These are phyloP conservation scores for Carassius gibelio DNA, from an alignment of 2,113 vertebrate species.

Conservation along the genomic window DNA sequence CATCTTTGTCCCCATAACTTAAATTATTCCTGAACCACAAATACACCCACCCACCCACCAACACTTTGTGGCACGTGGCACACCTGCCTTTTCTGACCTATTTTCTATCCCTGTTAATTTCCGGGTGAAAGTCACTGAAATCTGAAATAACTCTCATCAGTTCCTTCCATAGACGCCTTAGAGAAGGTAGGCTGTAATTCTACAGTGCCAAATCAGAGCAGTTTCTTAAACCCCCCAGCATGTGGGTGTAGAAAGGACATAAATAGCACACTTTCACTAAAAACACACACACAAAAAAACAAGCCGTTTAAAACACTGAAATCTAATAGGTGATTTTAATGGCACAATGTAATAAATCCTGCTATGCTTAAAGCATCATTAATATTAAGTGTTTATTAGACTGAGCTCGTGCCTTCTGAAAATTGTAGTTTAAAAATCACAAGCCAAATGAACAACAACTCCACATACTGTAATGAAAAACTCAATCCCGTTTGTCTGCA, in stretches of 20 bases:
- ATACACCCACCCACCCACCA: background rate
- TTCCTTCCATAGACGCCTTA: constrained; percentile 38
- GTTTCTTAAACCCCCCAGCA: constrained; percentile 55
- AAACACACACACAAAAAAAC: constrained; percentile 7
- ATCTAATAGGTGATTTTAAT: constrained; percentile 18
- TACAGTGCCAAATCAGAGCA: constrained; percentile 49
- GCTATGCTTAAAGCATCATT: background rate
- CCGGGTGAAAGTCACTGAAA: constrained; percentile 39
- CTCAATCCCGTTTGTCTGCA: constrained; percentile 42
- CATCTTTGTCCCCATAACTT: too few species aligned
- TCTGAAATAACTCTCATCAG: constrained; percentile 53
- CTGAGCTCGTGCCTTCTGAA: background rate
- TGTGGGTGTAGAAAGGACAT: constrained; percentile 52
- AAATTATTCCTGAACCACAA: too few species aligned
- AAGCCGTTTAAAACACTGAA: constrained; percentile 10
- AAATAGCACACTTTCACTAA: constrained; percentile 43
- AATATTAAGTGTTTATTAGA: background rate
- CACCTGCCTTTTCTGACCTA: constrained; percentile 48
- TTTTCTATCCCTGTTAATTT: constrained; percentile 54
- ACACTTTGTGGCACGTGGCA: background rate
- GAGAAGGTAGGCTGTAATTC: constrained; percentile 55
- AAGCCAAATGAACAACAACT: constrained; percentile 33
- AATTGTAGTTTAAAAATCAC: background rate
- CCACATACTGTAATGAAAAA: constrained; percentile 34
- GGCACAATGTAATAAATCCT: background rate